A percentile compares a stretch with the other conserved stretches of the same genome.
These are phyloP conservation scores for Otus sunia DNA, from an alignment of 2,113 vertebrate genomes.

Conservation along the genomic window DNA sequence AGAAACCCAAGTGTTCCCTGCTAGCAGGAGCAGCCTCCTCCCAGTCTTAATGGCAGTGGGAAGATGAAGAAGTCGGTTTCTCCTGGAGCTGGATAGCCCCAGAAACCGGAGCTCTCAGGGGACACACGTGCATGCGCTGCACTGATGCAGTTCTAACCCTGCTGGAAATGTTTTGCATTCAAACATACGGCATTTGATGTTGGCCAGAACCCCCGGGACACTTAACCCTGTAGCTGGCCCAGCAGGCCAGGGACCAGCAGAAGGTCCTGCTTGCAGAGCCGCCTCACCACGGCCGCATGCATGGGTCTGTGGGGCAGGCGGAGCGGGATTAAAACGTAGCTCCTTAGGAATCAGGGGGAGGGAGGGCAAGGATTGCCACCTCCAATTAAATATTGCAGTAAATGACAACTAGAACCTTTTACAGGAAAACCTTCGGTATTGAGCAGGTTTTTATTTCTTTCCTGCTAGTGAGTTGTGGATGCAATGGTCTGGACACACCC, in stretches of 20 bases:
- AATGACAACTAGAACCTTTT: not conserved
- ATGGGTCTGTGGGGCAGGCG: not conserved
- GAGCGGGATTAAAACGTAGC: not conserved
- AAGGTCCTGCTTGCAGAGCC: not conserved
- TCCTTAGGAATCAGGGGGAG: not conserved
- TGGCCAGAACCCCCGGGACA: not conserved
- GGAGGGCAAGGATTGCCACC: not conserved
- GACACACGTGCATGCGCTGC: not conserved
- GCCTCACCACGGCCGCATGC: fast-evolving
- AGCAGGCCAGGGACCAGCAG: not conserved
- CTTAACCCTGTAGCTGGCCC: not conserved
- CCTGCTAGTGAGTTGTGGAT: constrained; percentile 54
- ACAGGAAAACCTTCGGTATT: constrained; percentile 9
- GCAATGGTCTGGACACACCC: constrained; percentile 46
- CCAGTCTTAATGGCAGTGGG: not conserved
- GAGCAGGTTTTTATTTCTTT: constrained; percentile 43
- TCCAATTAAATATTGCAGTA: not conserved
- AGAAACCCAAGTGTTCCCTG: not conserved
- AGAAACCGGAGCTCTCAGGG: fast-evolving
- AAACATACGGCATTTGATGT: not conserved
- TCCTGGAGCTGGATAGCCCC: not conserved
- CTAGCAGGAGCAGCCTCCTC: not conserved
- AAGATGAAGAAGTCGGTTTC: not conserved
- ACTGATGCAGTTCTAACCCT: not conserved
- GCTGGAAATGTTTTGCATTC: not conserved